Evolutionary conservation across 2,113 vertebrate genomes (phyloP).

Genomic region (Cinclus mexicanus): DNA sequence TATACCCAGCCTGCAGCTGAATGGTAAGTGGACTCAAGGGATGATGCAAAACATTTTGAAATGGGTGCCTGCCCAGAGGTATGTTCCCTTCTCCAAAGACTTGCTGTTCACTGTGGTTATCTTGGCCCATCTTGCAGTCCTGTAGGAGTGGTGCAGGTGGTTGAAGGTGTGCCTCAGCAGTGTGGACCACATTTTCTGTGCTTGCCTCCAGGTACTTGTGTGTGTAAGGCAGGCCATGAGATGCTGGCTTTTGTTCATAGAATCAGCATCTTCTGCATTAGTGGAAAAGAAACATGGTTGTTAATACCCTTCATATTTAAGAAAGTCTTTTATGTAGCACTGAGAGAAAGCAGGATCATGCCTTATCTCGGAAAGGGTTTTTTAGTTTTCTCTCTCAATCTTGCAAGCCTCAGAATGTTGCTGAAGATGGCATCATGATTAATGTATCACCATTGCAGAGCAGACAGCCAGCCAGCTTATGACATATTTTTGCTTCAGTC

Average conservation of each 20-base stretch:
- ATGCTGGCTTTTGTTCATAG: neutral
- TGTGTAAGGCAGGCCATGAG: neutral
- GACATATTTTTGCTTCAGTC: neutral
- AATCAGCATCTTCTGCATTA: neutral
- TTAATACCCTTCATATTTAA: neutral
- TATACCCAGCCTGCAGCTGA: neutral
- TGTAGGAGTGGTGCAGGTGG: neutral
- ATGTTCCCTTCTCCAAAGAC: neutral
- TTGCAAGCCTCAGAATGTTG: neutral
- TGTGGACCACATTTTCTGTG: neutral
- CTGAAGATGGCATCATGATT: neutral
- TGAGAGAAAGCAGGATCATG: neutral
- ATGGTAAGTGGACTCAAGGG: neutral
- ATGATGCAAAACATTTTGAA: neutral
- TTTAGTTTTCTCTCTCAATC: slow-evolving; percentile 15
- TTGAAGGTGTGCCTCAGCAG: neutral
- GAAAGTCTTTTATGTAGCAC: neutral
- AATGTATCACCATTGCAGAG: neutral
- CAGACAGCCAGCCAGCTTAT: slow-evolving; percentile 14
- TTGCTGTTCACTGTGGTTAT: neutral
- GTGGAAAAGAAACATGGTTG: neutral
- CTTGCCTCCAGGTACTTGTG: neutral
- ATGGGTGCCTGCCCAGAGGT: neutral
- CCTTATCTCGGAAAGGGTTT: neutral
- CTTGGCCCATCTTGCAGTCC: neutral